Conservation (phyloP, 2,888 invertebrate genomes). For the Orthosia gothica region DNA sequence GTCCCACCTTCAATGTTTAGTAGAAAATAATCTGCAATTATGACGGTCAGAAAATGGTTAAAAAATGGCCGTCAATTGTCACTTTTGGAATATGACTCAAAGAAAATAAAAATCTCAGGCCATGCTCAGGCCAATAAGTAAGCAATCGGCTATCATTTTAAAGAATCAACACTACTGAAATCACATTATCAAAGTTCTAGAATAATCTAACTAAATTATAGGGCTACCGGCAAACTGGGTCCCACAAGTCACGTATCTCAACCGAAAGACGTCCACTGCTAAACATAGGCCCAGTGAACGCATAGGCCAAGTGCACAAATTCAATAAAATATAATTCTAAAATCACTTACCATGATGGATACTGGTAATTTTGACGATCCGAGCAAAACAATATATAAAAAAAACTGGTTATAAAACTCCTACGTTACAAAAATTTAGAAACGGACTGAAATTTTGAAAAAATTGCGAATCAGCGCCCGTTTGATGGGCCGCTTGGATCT, state of each 20-base stretch:
- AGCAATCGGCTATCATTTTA: background rate
- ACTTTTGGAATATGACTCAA: background rate
- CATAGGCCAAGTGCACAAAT: background rate
- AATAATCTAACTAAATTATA: background rate
- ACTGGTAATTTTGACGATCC: slow-evolving; percentile 84
- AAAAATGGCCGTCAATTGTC: slow-evolving; percentile 39
- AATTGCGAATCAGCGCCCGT: slow-evolving; percentile 84
- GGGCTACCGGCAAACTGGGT: background rate
- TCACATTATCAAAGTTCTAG: background rate
- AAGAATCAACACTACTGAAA: background rate
- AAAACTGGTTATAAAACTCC: slow-evolving; percentile 79
- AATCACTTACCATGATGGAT: slow-evolving; percentile 86
- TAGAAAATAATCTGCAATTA: background rate
- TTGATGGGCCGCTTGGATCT: slow-evolving; percentile 82
- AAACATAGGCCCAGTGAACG: too few species aligned
- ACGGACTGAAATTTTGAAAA: slow-evolving; percentile 87
- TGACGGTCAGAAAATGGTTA: too few species aligned
- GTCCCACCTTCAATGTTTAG: background rate
- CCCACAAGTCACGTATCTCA: background rate
- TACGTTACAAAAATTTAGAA: slow-evolving; percentile 83
- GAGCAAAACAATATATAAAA: slow-evolving; percentile 72
- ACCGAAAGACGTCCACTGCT: too few species aligned
- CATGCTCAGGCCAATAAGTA: background rate
- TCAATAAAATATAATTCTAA: slow-evolving; percentile 19
- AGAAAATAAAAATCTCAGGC: background rate